phyloP scores from a whole-genome alignment of 2,113 vertebrate species.

The Baryphthengus martii region DNA sequence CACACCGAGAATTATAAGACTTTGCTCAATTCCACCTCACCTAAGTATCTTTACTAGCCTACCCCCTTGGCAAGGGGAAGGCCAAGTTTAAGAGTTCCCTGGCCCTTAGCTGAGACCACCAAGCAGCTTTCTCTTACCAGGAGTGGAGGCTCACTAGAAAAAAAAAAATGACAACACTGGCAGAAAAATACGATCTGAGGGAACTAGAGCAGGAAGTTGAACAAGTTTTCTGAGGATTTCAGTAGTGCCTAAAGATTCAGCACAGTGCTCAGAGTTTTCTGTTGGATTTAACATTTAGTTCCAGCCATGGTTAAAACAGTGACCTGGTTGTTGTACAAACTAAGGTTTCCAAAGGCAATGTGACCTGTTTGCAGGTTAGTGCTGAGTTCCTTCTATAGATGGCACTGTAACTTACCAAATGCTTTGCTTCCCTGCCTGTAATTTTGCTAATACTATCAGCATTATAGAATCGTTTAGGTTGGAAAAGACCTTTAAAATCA shows the following conservation, averaged over 20 bases:
- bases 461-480: too few relatives aligned
- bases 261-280: neutral
- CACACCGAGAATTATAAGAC: neutral
- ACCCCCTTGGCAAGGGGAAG: neutral
- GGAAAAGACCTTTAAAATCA: too few relatives aligned
- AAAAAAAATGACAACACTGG: neutral
- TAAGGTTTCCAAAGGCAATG: neutral
- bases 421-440: neutral
- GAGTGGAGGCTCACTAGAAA: neutral
- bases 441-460: neutral
- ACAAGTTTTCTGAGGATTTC: neutral
- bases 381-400: slow-evolving; percentile 1
- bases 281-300: neutral
- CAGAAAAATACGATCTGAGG: neutral
- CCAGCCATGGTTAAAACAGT: neutral
- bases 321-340: neutral
- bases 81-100: neutral
- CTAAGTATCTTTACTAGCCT: neutral
- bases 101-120: neutral
- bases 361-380: neutral
- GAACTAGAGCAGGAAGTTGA: neutral
- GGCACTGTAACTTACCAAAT: slow-evolving; percentile 46
- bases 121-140: neutral
- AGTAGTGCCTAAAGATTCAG: neutral
- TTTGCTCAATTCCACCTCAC: neutral